phyloP scores from a whole-genome alignment of 1,140 invertebrate genomes.

The Homalodisca vitripennis region DNA sequence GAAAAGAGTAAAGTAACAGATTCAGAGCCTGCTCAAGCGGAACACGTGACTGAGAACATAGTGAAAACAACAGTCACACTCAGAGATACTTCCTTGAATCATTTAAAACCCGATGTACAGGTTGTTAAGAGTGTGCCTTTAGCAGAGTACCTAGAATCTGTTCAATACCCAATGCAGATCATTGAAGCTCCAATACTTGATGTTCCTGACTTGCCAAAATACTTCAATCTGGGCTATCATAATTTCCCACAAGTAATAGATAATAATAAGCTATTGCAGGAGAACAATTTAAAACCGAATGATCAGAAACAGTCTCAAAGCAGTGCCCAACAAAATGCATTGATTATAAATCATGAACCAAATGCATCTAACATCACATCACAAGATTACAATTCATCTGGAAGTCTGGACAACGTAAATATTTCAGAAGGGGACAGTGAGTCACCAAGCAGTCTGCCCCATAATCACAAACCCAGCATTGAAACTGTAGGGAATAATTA shows the following conservation, averaged over 20 bases:
- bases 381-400: background rate
- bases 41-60: constrained; percentile 21
- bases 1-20: constrained; percentile 14
- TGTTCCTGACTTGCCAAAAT: constrained; percentile 37
- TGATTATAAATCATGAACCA: constrained; percentile 5
- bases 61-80: background rate
- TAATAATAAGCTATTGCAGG: constrained; percentile 15
- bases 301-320: constrained; percentile 4
- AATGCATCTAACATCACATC: background rate
- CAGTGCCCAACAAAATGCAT: constrained; percentile 4
- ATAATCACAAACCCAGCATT: background rate
- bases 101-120: background rate
- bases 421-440: background rate
- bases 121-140: constrained; percentile 41
- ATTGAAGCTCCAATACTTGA: constrained; percentile 41
- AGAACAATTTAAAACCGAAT: constrained; percentile 15
- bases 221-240: constrained; percentile 36
- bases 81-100: background rate
- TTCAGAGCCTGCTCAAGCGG: constrained; percentile 29
- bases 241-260: constrained; percentile 31
- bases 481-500: background rate
- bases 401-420: background rate
- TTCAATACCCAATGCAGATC: constrained; percentile 43
- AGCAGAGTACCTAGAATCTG: constrained; percentile 40
- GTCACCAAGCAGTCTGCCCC: background rate